A percentile compares a stretch with the other conserved stretches of the same genome.
Conservation (phyloP, 2,888 invertebrate genomes). For the Cantharis rufa region DNA sequence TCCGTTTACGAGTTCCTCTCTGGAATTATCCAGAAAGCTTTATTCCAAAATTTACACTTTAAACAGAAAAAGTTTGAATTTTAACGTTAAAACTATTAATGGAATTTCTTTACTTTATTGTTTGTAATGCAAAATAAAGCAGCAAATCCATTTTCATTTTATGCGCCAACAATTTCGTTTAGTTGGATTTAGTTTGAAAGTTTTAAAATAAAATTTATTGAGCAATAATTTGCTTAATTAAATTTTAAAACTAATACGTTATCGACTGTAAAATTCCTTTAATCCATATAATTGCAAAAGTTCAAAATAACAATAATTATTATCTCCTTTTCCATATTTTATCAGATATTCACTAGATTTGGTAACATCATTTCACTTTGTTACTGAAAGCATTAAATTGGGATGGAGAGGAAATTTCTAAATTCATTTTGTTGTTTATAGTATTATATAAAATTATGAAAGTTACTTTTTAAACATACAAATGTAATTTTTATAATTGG, state of each 20-base stretch:
- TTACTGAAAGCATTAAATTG: background rate
- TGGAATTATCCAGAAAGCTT: background rate
- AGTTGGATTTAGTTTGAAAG: background rate
- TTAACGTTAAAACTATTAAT: background rate
- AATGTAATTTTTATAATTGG: background rate
- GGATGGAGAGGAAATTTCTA: background rate
- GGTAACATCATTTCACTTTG: background rate
- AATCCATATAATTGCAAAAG: background rate
- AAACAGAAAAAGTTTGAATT: background rate
- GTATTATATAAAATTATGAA: background rate
- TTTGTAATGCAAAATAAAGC: background rate
- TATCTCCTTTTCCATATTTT: background rate
- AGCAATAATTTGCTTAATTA: background rate
- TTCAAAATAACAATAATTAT: background rate
- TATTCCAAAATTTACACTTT: background rate
- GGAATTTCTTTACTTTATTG: slow-evolving; percentile 2
- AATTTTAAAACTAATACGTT: background rate
- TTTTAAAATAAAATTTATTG: background rate
- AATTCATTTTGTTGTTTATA: background rate
- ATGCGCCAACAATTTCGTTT: background rate
- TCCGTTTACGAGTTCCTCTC: too few relatives aligned
- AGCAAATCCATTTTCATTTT: background rate
- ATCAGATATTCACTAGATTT: background rate
- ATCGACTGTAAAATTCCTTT: background rate
- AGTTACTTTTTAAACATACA: background rate